Evolutionary conservation across 2,113 vertebrate genomes (phyloP), one percentile per base, ranked within the genome.

Genomic region (Sciurus niger): DNA sequence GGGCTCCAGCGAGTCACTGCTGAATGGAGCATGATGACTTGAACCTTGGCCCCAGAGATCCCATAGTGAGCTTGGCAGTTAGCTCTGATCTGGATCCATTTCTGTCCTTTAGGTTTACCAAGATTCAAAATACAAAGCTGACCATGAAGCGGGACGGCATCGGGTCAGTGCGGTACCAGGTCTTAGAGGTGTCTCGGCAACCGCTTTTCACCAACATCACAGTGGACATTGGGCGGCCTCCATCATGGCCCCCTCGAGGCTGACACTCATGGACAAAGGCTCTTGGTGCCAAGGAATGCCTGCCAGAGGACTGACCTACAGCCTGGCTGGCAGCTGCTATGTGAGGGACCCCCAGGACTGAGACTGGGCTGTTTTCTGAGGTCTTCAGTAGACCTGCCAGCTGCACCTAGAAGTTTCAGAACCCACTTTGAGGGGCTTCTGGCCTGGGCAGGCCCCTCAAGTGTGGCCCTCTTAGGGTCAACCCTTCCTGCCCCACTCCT

Each of bases 51-150:
- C 48, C 30, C 30, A 40, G 68, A 73, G 83, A 65, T 58, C 25
- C 67, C 46, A 14, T 22, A 6, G 12, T 82, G 84, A 24, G 37
- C 55, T 83, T 67, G 37, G 40, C 46, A 20, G 76, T 83, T 82
- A 28, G 72, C 76, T 67, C 88, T 96, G 88, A 96, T 79, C 48
- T 9, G 68, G 51, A 79, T 46, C 65, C 95, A 32, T 73, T 84
- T 74, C 74, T 65, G 20, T 95, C 58, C 93, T 72, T 76, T 98
- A 99, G 99, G 97, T 99, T 99, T 98, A 99, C 99, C 97, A 99
- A 99, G 99, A 99, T 99, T 97, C 99, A 99, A 98, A 99, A 99
- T 98, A 99, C 99, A 8, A 99, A 99, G 99, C 99, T 99, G 99
- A 99, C 99, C 1, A 99, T 99, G 99, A 99, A 99, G 98, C 99